Percentiles rank a stretch among this genome's conserved stretches.
Evolutionary conservation across 2,888 invertebrate species (phyloP).

Genomic region (Xestia xanthographa): DNA sequence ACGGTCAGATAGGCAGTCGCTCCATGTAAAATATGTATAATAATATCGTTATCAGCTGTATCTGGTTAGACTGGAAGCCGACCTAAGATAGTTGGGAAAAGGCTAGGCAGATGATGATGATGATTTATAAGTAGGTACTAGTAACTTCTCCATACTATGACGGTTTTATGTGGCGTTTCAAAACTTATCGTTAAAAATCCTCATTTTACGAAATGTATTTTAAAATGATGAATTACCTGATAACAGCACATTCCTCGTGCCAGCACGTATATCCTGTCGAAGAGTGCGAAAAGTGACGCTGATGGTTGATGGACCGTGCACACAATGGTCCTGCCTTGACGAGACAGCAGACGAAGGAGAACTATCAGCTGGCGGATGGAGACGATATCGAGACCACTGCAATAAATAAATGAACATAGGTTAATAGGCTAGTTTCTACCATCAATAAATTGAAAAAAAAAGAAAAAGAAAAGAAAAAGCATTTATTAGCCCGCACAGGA

Average conservation of each 20-base stretch:
- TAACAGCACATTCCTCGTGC: constrained; percentile 89
- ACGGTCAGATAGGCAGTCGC: background rate
- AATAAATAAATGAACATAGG: background rate
- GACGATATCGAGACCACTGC: constrained; percentile 93
- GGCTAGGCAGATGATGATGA: too few relatives aligned
- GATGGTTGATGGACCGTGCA: constrained; percentile 96
- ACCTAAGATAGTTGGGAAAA: too few relatives aligned
- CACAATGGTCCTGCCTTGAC: constrained; percentile 93
- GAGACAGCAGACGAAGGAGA: constrained; percentile 92
- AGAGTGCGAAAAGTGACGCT: constrained; percentile 93
- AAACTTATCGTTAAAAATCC: too few relatives aligned
- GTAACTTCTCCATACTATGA: too few relatives aligned
- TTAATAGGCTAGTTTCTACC: too few relatives aligned
- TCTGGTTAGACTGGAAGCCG: background rate
- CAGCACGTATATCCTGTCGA: constrained; percentile 93
- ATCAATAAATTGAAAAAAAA: too few relatives aligned
- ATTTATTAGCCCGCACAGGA: too few relatives aligned
- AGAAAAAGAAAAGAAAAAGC: too few relatives aligned
- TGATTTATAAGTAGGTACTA: too few relatives aligned
- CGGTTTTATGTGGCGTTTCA: too few relatives aligned
- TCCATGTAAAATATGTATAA: background rate
- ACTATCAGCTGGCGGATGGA: constrained; percentile 93
- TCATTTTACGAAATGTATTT: too few relatives aligned
- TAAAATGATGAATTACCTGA: constrained; percentile 80
- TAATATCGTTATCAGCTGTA: background rate